phyloP scores from a whole-genome alignment of 2,797 vertebrate genomes.

The Propithecus deckenii region DNA sequence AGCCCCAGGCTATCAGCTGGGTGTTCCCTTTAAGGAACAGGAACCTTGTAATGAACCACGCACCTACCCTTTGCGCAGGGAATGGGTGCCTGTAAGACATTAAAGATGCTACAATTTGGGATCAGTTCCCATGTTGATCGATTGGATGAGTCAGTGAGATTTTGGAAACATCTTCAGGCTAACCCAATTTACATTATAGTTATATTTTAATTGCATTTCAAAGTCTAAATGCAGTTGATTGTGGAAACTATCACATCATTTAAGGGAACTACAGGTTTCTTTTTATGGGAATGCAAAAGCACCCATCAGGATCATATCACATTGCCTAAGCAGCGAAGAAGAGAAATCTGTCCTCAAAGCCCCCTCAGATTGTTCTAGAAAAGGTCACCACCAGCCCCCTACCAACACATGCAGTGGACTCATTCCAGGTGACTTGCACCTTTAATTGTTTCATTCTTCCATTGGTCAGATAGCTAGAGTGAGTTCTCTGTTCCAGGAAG shows the following conservation, averaged over 20 bases:
- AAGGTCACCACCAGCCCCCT: background rate
- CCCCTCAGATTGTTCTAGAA: background rate
- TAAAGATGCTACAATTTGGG: background rate
- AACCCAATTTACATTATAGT: slow-evolving; percentile 70
- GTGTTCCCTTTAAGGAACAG: background rate
- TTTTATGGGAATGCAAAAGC: slow-evolving; percentile 62
- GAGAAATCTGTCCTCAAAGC: background rate
- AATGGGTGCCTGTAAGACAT: background rate
- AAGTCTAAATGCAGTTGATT: slow-evolving; percentile 77
- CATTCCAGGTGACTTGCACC: background rate
- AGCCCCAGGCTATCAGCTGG: background rate
- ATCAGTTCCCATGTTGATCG: slow-evolving; percentile 26
- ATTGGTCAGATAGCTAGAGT: background rate
- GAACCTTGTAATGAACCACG: background rate
- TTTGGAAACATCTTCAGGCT: slow-evolving; percentile 47
- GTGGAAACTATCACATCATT: slow-evolving; percentile 62
- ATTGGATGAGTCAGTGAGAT: slow-evolving; percentile 57
- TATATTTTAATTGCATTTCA: slow-evolving; percentile 78
- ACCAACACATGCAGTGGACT: rapidly evolving
- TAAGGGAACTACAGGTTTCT: slow-evolving; percentile 59
- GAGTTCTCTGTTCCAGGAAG: background rate
- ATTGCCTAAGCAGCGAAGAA: background rate
- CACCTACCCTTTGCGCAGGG: background rate
- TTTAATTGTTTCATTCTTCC: background rate
- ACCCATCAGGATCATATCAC: background rate